Conservation (phyloP, 2,888 invertebrate genomes). For the Hypena proboscidalis region DNA sequence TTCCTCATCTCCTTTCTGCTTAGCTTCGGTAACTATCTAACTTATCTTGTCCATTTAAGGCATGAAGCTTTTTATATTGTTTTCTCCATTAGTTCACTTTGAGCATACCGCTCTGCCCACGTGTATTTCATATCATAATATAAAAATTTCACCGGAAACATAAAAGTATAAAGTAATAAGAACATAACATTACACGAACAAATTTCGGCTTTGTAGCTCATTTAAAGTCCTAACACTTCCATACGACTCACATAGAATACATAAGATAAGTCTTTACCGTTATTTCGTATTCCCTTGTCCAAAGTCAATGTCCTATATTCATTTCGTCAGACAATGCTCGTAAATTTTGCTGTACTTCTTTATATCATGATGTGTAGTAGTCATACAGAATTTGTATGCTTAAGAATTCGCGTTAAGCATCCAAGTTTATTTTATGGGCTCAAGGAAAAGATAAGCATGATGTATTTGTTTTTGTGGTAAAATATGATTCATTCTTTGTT, state of each 20-base stretch:
- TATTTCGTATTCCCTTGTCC: conserved; percentile 20
- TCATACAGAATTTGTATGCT: conserved; percentile 7
- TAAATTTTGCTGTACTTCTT: conserved; percentile 20
- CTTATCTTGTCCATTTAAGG: too few relatives aligned
- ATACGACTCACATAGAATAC: conserved; percentile 6
- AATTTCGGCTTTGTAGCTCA: neutral
- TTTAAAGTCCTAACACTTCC: neutral
- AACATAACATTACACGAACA: too few relatives aligned
- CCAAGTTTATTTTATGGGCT: neutral
- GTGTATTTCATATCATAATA: too few relatives aligned
- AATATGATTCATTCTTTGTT: conserved; percentile 5
- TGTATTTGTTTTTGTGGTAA: conserved; percentile 11
- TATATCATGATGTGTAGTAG: neutral
- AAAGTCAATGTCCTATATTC: conserved; percentile 25
- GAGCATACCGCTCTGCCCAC: too few relatives aligned
- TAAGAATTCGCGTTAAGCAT: conserved; percentile 23
- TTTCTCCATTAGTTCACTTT: too few relatives aligned
- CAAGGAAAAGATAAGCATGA: conserved; percentile 26
- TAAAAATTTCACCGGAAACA: neutral
- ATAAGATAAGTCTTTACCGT: conserved; percentile 18
- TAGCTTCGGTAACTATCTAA: too few relatives aligned
- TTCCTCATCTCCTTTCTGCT: too few relatives aligned
- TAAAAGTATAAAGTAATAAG: neutral
- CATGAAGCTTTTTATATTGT: too few relatives aligned
- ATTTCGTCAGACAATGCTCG: conserved; percentile 9